phyloP scores from a whole-genome alignment of 2,797 vertebrate genomes.

The Naso thynnoides region DNA sequence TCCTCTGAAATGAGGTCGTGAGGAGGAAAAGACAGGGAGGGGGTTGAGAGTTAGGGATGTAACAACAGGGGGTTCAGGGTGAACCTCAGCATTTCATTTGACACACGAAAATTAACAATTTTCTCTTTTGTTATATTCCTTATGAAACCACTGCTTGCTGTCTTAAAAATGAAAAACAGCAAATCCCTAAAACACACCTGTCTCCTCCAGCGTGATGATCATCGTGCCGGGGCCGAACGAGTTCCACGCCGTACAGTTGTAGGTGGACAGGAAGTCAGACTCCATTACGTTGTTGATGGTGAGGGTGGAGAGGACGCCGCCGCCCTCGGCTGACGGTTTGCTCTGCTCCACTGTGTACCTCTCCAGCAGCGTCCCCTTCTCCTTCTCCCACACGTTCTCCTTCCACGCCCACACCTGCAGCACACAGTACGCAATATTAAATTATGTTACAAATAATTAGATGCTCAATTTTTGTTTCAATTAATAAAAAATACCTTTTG shows the following conservation, averaged over 20 bases:
- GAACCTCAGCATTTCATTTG: too few relatives aligned
- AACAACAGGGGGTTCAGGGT: too few relatives aligned
- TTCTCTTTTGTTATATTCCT: too few relatives aligned
- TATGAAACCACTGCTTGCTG: neutral
- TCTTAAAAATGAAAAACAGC: neutral
- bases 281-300: conserved; percentile 97
- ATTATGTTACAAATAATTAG: neutral
- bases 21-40: conserved; percentile 6
- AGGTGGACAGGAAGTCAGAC: conserved; percentile 93
- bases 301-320: conserved; percentile 92
- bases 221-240: conserved; percentile 92
- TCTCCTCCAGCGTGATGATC: conserved; percentile 93
- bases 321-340: conserved; percentile 84
- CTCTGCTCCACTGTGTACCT: conserved; percentile 94
- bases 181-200: conserved; percentile 60
- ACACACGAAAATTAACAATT: too few relatives aligned
- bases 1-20: conserved; percentile 82
- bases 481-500: too few relatives aligned
- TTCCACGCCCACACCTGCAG: conserved; percentile 96
- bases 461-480: neutral
- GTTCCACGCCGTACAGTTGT: conserved; percentile 98
- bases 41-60: neutral
- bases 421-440: conserved; percentile 16
- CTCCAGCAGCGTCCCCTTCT: conserved; percentile 90
- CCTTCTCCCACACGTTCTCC: conserved; percentile 94